Evolutionary conservation across 2,113 vertebrate species (phyloP).

Genomic region (Pandion haliaetus): DNA sequence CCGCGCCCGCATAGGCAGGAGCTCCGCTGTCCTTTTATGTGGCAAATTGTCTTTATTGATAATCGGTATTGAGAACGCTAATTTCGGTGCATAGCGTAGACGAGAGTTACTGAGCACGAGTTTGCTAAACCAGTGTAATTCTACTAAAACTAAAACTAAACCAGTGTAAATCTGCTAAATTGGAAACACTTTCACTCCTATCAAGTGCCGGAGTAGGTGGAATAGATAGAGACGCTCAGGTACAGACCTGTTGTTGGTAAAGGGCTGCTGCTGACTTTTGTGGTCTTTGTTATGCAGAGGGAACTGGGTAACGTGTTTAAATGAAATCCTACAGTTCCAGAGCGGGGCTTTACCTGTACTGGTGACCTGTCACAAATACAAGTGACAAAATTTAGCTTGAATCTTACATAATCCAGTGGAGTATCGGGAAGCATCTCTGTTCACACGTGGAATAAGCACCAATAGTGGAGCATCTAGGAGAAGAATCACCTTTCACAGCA

Average conservation of each 20-base stretch:
- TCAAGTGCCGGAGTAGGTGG: background rate
- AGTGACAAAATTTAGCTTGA: background rate
- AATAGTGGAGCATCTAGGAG: background rate
- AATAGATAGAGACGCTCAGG: fast-evolving
- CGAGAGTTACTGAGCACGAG: fast-evolving
- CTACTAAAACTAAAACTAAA: too few species aligned
- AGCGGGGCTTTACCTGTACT: background rate
- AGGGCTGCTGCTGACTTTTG: background rate
- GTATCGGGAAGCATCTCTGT: fast-evolving
- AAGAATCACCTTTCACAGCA: background rate
- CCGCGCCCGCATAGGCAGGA: too few species aligned
- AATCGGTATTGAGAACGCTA: fast-evolving
- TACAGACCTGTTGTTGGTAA: too few species aligned
- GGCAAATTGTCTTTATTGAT: fast-evolving
- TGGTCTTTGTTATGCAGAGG: background rate
- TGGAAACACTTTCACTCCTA: background rate
- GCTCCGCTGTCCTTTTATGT: fast-evolving
- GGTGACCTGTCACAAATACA: background rate
- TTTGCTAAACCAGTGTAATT: too few species aligned
- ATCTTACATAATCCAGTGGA: background rate
- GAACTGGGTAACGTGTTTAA: background rate
- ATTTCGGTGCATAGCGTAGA: fast-evolving
- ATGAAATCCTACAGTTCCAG: background rate
- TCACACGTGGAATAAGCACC: background rate
- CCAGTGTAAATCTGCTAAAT: too few species aligned